Evolutionary conservation across 2,888 invertebrate genomes (phyloP).

Genomic region (Lithosia quadra): DNA sequence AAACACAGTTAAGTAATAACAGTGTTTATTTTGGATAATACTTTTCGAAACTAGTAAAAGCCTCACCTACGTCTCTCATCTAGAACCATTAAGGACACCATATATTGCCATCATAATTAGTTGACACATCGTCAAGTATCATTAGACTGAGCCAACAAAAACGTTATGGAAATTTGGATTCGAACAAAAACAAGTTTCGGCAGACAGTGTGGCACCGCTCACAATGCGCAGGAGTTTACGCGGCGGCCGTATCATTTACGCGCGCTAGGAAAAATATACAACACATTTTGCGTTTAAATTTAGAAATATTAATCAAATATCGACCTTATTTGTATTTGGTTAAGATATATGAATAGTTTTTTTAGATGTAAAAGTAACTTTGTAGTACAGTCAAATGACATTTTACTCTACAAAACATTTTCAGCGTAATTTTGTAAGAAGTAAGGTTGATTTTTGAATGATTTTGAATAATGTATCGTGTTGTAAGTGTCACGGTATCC

Average conservation of each 20-base stretch:
- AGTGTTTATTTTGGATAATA: background rate
- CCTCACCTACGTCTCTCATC: constrained; percentile 8
- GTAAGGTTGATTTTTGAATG: constrained; percentile 42
- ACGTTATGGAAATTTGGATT: constrained; percentile 57
- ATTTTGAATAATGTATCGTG: constrained; percentile 47
- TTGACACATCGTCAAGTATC: constrained; percentile 65
- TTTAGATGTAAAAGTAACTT: constrained; percentile 9
- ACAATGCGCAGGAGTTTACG: constrained; percentile 65
- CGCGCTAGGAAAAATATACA: constrained; percentile 60
- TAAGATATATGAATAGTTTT: background rate
- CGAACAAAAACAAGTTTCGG: constrained; percentile 56
- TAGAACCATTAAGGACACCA: constrained; percentile 20
- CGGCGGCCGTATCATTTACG: constrained; percentile 58
- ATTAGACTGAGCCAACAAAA: constrained; percentile 61
- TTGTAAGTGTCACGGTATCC: constrained; percentile 71
- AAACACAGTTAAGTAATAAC: background rate
- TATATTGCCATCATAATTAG: constrained; percentile 46
- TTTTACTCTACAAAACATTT: constrained; percentile 33
- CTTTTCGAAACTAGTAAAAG: background rate
- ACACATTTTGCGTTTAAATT: background rate
- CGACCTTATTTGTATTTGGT: background rate
- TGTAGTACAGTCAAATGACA: constrained; percentile 34
- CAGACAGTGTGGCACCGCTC: constrained; percentile 84
- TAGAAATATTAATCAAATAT: background rate
- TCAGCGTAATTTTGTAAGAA: constrained; percentile 30